phyloP scores from a whole-genome alignment of 2,113 vertebrate genomes.

The Anthoscopus minutus region DNA sequence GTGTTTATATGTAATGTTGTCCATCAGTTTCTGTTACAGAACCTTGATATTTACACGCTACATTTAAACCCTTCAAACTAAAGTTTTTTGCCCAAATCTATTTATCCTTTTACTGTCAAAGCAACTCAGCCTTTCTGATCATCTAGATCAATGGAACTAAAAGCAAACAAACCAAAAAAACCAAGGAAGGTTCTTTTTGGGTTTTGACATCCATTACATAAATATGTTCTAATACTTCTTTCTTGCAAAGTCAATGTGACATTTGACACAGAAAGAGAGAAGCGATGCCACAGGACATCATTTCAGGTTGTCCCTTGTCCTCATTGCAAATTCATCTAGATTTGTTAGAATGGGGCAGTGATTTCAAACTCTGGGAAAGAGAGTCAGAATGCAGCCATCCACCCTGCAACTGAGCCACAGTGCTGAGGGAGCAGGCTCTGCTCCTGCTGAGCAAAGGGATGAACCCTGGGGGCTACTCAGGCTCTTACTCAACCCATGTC shows the following conservation, averaged over 20 bases:
- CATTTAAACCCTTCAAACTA: neutral
- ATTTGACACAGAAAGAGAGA: neutral
- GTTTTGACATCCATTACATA: neutral
- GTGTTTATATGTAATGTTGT: neutral
- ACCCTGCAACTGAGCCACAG: rapidly evolving
- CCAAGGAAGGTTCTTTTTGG: rapidly evolving
- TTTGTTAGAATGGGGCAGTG: neutral
- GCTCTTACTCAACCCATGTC: neutral
- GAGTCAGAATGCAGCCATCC: neutral
- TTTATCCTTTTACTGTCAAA: neutral
- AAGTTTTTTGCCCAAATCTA: neutral
- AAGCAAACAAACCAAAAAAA: neutral
- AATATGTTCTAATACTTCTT: neutral
- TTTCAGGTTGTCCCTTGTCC: neutral
- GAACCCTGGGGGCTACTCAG: neutral
- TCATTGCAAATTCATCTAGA: neutral
- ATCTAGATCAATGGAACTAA: neutral
- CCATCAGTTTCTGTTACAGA: neutral
- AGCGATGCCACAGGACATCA: neutral
- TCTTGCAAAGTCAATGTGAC: neutral
- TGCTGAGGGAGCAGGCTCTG: neutral
- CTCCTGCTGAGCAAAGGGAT: neutral
- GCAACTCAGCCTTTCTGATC: neutral
- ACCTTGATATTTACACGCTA: neutral
- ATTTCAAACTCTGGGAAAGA: neutral